phyloP scores from a whole-genome alignment of 2,113 vertebrate species.

The Cheilinus undulatus region DNA sequence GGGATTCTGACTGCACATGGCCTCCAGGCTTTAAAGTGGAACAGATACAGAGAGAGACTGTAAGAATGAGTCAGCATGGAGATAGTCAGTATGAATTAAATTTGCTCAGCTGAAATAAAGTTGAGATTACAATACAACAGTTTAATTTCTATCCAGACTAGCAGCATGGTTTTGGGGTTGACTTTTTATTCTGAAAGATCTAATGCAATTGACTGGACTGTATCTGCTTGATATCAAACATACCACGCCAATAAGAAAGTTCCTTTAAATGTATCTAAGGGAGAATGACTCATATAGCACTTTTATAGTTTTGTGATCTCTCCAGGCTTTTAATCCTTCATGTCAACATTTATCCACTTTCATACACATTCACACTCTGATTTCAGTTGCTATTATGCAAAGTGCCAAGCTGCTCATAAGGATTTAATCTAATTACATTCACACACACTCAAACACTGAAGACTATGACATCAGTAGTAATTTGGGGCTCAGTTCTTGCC shows the following conservation, averaged over 20 bases:
- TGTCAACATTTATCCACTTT: neutral
- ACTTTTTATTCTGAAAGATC: neutral
- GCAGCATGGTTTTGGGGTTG: neutral
- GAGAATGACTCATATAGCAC: neutral
- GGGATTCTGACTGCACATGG: neutral
- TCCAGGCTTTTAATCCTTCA: neutral
- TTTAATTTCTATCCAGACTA: too few relatives aligned
- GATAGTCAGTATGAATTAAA: too few relatives aligned
- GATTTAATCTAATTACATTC: neutral
- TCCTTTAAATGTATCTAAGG: too few relatives aligned
- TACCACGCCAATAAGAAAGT: too few relatives aligned
- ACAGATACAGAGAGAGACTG: neutral
- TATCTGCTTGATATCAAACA: too few relatives aligned
- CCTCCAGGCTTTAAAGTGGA: neutral
- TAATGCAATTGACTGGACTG: too few relatives aligned
- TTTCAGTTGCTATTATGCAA: neutral
- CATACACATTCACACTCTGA: neutral
- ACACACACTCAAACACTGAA: neutral
- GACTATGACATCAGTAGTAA: neutral
- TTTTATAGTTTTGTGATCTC: neutral
- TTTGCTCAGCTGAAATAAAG: neutral
- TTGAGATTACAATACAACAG: neutral
- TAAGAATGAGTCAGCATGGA: neutral
- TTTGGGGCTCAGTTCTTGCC: neutral
- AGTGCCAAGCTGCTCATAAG: neutral